Percentiles rank a stretch among this genome's conserved stretches.
These are phyloP conservation scores for Unio pictorum DNA, from an alignment of 2,888 invertebrate genomes.

Conservation along the genomic window DNA sequence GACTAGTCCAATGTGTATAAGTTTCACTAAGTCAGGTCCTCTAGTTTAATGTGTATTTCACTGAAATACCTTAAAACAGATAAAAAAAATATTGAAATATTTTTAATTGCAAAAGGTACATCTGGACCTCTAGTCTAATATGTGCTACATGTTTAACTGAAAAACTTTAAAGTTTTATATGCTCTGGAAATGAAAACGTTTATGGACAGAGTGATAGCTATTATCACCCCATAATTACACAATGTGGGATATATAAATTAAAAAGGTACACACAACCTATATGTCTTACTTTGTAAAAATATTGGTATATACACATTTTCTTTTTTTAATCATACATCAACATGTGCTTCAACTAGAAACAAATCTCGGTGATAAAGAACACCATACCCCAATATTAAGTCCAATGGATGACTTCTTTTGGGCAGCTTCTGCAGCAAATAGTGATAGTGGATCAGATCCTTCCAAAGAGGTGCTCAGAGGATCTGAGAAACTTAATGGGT, in stretches of 20 bases:
- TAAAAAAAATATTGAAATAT: too few relatives aligned
- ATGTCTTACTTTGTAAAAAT: not conserved
- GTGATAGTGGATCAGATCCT: slow-evolving; percentile 83
- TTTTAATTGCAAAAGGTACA: too few relatives aligned
- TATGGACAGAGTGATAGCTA: not conserved
- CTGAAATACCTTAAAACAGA: too few relatives aligned
- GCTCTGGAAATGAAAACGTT: too few relatives aligned
- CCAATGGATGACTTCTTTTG: slow-evolving; percentile 74
- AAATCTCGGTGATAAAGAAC: too few relatives aligned
- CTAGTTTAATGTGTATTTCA: too few relatives aligned
- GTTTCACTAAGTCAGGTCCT: too few relatives aligned
- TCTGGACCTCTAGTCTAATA: too few relatives aligned
- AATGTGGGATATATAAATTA: not conserved
- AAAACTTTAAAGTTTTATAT: too few relatives aligned
- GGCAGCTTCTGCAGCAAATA: slow-evolving; percentile 77
- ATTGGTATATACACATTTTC: not conserved
- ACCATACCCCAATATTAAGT: slow-evolving; percentile 34
- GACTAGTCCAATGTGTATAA: too few relatives aligned
- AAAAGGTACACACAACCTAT: not conserved
- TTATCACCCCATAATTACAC: slow-evolving; percentile 2
- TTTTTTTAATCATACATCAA: not conserved
- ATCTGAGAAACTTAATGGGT: slow-evolving; percentile 48
- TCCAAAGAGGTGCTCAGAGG: slow-evolving; percentile 75
- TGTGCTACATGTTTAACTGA: too few relatives aligned
- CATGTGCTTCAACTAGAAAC: slow-evolving; percentile 1